A percentile compares a stretch with the other conserved stretches of the same genome.
phyloP scores from a whole-genome alignment of 2,113 vertebrate genomes.

The Pelodiscus sinensis region DNA sequence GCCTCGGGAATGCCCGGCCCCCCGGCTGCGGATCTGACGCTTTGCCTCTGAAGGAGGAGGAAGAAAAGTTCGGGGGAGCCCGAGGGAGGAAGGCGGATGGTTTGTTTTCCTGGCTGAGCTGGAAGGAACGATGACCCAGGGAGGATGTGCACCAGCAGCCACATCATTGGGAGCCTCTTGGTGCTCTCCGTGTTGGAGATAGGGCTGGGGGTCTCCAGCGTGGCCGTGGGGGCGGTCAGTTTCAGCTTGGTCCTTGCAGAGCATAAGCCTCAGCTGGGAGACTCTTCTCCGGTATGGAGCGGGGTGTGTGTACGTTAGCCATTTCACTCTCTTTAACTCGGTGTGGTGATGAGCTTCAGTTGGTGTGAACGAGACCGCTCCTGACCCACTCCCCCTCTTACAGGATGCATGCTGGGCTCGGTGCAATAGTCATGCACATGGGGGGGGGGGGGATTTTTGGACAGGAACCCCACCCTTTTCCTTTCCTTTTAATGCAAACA shows the following conservation, averaged over 20 bases:
- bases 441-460: neutral
- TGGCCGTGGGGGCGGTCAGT: slow-evolving; percentile 95
- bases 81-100: slow-evolving; percentile 61
- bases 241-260: slow-evolving; percentile 89
- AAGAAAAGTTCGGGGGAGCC: slow-evolving; percentile 76
- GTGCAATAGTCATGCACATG: slow-evolving; percentile 46
- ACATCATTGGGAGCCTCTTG: slow-evolving; percentile 98
- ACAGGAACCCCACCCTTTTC: slow-evolving; percentile 4
- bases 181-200: slow-evolving; percentile 97
- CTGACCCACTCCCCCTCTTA: neutral
- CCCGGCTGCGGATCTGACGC: slow-evolving; percentile 33
- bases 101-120: slow-evolving; percentile 75
- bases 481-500: neutral
- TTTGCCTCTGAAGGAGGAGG: slow-evolving; percentile 61
- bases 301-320: slow-evolving; percentile 97
- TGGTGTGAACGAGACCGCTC: slow-evolving; percentile 37
- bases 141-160: slow-evolving; percentile 97
- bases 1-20: neutral
- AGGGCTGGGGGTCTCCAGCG: slow-evolving; percentile 97
- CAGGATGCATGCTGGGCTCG: slow-evolving; percentile 43
- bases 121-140: slow-evolving; percentile 91
- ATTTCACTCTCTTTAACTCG: slow-evolving; percentile 88
- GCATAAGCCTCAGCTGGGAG: slow-evolving; percentile 92
- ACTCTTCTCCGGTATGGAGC: slow-evolving; percentile 99
- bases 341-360: slow-evolving; percentile 67